phyloP scores from a whole-genome alignment of 2,888 invertebrate genomes.

The Tetragnatha montana region DNA sequence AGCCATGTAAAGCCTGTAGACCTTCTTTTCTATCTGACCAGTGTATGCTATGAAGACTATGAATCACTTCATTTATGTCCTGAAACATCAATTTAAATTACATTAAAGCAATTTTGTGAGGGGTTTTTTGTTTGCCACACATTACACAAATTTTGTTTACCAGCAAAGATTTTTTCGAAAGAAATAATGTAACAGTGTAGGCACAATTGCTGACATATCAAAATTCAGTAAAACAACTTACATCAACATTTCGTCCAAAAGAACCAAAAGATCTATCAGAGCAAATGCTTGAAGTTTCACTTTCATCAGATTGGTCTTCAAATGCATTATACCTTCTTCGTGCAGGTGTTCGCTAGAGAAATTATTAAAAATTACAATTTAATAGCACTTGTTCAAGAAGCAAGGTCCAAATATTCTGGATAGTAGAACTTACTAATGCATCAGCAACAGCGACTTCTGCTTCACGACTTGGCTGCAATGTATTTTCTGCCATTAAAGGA shows the following conservation, averaged over 20 bases:
- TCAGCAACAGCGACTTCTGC: slow-evolving; percentile 89
- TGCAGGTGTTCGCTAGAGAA: slow-evolving; percentile 71
- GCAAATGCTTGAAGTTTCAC: slow-evolving; percentile 96
- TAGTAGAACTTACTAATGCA: slow-evolving; percentile 76
- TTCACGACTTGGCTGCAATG: slow-evolving; percentile 90
- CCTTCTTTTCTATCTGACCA: slow-evolving; percentile 98
- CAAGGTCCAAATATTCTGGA: not conserved
- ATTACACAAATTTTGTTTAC: not conserved
- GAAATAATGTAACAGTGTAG: not conserved
- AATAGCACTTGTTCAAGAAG: not conserved
- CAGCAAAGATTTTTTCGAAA: too few species aligned
- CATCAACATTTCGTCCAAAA: slow-evolving; percentile 86
- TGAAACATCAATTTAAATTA: slow-evolving; percentile 75
- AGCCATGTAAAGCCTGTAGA: slow-evolving; percentile 77
- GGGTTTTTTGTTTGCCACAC: not conserved
- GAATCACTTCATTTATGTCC: slow-evolving; percentile 90
- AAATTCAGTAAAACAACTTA: slow-evolving; percentile 77
- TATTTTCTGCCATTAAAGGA: slow-evolving; percentile 86
- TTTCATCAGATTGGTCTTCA: slow-evolving; percentile 85
- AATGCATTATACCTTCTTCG: slow-evolving; percentile 72
- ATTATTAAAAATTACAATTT: not conserved
- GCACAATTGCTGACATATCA: not conserved
- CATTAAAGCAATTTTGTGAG: not conserved
- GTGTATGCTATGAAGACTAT: slow-evolving; percentile 89
- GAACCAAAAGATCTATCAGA: slow-evolving; percentile 93